A percentile compares a stretch with the other conserved stretches of the same genome.
phyloP scores from a whole-genome alignment of 2,797 vertebrate genomes.

The Novumbra hubbsi region DNA sequence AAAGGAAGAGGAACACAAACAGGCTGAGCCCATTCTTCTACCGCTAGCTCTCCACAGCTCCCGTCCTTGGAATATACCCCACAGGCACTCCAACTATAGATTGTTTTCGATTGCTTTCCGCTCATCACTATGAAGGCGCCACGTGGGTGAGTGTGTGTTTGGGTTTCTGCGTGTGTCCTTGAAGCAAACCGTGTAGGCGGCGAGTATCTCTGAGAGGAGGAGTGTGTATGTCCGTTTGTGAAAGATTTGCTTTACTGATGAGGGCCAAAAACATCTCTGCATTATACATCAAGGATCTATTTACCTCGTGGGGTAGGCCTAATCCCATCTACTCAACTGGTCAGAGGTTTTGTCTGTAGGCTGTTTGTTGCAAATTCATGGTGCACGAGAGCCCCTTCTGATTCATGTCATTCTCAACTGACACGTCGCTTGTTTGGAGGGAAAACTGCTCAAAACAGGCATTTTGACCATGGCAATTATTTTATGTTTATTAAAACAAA shows the following conservation, averaged over 20 bases:
- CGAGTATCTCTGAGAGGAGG: not conserved
- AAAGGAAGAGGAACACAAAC: not conserved
- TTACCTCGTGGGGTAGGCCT: not conserved
- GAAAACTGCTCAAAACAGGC: too few relatives aligned
- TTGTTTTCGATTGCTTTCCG: constrained; percentile 22
- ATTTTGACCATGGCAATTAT: too few relatives aligned
- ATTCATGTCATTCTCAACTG: too few relatives aligned
- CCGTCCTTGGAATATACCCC: constrained; percentile 1
- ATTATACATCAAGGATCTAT: not conserved
- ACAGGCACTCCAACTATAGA: not conserved
- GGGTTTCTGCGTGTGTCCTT: not conserved
- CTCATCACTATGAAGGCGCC: constrained; percentile 51
- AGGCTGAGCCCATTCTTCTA: not conserved
- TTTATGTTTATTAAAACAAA: too few relatives aligned
- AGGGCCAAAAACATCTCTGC: too few relatives aligned
- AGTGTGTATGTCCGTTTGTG: constrained; percentile 1
- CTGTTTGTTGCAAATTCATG: too few relatives aligned
- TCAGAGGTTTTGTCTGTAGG: too few relatives aligned
- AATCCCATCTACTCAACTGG: too few relatives aligned
- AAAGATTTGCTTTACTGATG: not conserved
- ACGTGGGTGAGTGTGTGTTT: constrained; percentile 35
- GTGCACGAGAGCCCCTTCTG: too few relatives aligned
- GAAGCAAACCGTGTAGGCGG: constrained; percentile 1
- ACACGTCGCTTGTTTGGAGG: too few relatives aligned
- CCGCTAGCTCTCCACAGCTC: not conserved